Base-by-base conservation (phyloP, 1,140 invertebrate species). In the Scaptodrosophila lebanonensis region DNA sequence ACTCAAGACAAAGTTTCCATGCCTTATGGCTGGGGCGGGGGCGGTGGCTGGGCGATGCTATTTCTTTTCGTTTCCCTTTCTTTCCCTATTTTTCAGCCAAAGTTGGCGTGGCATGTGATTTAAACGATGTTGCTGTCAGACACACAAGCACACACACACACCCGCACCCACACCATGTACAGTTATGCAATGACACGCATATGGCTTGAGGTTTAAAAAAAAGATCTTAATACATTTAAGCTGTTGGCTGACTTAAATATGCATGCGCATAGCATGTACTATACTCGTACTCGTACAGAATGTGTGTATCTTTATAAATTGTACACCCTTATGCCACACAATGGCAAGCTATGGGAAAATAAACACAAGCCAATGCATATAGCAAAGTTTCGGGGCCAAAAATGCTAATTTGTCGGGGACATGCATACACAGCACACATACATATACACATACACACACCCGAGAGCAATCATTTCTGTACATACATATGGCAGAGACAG, bases 111-210 rank as follows among this genome's bases (percentile, higher is more conserved):
- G 22, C 22, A 59, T 69, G 65, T 69, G 69, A 69, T 69, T 73
- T 65, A 72, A 60, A 50, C 56, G 22, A 4, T 25, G 22, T 8
- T 4, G 22, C 8, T 25, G 45, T 45, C 57, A 48, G 45, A 40
- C 44, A 69, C 25, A 7, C n/a, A 12, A 11, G 4, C 11, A 6
- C 36, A n/a, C 18, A 29, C 3, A 6, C 16, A 13, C 17, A 20
- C 17, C 2, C 13, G 15, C 15, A 18, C 7, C 13, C 11, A 12
- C 12, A 9, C 1, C 6, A 8, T 17, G 13, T 2, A 6, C 2
- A 72, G 67, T 70, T 79, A 79, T 65, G 63, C 60, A 48, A 48
- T 79, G 60, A 79, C 73, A 82, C 73, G 70, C 54, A 65, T 62
- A 52, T 43, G 51, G 56, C 72, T 70, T 69, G 71, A 66, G 63